Evolutionary conservation across 2,888 invertebrate genomes (phyloP), one percentile per base, ranked within the genome.

Genomic region (Drosophila setosimentum): DNA sequence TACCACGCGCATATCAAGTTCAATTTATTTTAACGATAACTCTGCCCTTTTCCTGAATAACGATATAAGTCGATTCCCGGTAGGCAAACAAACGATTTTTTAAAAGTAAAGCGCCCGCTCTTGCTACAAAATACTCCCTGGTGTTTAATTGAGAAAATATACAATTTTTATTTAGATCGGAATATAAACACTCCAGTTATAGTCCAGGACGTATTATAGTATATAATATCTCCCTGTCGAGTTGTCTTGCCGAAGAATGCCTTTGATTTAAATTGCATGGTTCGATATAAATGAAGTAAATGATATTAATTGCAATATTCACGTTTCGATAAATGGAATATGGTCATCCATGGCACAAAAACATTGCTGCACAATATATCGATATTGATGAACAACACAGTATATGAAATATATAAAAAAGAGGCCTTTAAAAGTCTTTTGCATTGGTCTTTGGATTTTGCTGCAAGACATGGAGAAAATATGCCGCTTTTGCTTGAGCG

Each of bases 401-500:
- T 8, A 30, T 24, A 42, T 8, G 16, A 27, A 62, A 62, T 51
- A 11, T 3, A n/a, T n/a, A n/a, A n/a, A n/a, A n/a, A 11, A 13
- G 32, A 61, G 11, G 8, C 24, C 0, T 16, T 6, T 24, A 2
- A n/a, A 3, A 13, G 7, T 16, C 1, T 6, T 58, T 24, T 24
- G 4, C 13, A 13, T 27, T 27, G 10, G 4, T 37, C 13, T 55
- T 27, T n/a, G n/a, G n/a, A n/a, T 13, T 30, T 49, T 32, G 55
- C 27, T 8, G 7, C 16, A 11, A 33, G 16, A 30, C 2, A 75
- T 75, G 73, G 73, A 55, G 1, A 24, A 45, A 21, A 54, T 73
- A 21, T 73, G 73, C 27, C 59, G 73, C 2, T 21, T 72, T 21
- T 74, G 73, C 29, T 45, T 72, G 18, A 21, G 10, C 29, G 32